Base-by-base conservation (phyloP, 2,113 vertebrate species). In the Rhineura floridana region DNA sequence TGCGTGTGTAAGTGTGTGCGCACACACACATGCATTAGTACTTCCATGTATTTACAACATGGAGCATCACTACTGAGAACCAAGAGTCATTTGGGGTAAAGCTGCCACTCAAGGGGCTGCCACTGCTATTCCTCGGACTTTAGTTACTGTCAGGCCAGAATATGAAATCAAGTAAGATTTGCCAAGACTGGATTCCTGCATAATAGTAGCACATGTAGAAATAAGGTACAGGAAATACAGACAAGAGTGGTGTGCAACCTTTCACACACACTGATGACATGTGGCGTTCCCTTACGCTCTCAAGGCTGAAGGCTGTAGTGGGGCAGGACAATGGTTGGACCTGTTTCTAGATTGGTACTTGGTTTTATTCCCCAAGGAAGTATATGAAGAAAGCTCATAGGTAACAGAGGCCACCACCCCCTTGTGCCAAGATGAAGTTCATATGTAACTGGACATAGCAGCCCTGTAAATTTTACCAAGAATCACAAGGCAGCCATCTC, bases 401-500 rank as follows among this genome's bases (percentile, higher is more conserved):
- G 65, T 25, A 12, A 9, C 83, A 42, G 25, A 89, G 2, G 63
- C 8, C 21, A 59, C 55, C 15, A 13, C 17, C 33, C 50, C 91
- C 67, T 88, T 73, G 42, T 84, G 67, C 84, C 46, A n/a, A 21
- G 48, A 62, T 83, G 30, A 59, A 79, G 62, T 55, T 63, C 86
- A 73, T 30, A 44, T 21, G 50, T 78, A 63, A 50, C 12, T 85
- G 81, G 81, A 55, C 88, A 63, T 44, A 72, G 50, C 7, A 42
- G 4, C 89, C 39, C 42, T 70, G 77, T 42, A 55, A 1, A 30
- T 79, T 77, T 80, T n/a, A 86, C 86, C 46, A 10, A 5, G 9
- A 81, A 69, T 52, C 62, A 89, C 23, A 4, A 63, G 90, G 73
- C 77, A 90, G 85, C 79, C 33, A 89, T 15, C 12, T 25, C 83